Evolutionary conservation across 2,797 vertebrate genomes (phyloP).

Genomic region (Micrastur ruficollis): DNA sequence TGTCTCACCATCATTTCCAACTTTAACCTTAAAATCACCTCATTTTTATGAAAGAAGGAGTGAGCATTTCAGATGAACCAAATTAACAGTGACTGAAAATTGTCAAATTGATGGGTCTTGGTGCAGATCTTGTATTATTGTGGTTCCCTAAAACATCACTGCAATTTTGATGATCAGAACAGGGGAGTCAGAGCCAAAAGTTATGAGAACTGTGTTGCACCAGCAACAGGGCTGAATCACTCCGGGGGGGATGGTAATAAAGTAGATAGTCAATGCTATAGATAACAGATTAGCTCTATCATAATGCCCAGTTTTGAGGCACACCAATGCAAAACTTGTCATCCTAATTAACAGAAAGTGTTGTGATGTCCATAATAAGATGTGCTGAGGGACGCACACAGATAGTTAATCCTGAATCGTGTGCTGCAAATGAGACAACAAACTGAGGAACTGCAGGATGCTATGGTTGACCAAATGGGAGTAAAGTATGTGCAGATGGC

Average conservation of each 20-base stretch:
- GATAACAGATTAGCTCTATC: neutral
- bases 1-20: neutral
- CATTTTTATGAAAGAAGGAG: neutral
- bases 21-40: neutral
- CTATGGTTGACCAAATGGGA: neutral
- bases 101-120: neutral
- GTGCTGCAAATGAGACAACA: neutral
- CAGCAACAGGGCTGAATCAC: neutral
- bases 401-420: neutral
- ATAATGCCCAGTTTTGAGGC: neutral
- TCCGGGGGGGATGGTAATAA: neutral
- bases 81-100: neutral
- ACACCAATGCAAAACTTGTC: neutral
- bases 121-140: neutral
- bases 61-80: neutral
- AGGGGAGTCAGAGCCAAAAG: neutral
- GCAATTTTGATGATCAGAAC: neutral
- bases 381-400: neutral
- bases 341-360: neutral
- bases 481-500: neutral
- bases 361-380: neutral
- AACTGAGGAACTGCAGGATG: neutral
- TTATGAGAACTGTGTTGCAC: neutral
- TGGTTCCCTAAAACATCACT: neutral
- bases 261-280: neutral